Base-by-base conservation (phyloP, 1,140 invertebrate genomes). In the Megalopta genalis region DNA sequence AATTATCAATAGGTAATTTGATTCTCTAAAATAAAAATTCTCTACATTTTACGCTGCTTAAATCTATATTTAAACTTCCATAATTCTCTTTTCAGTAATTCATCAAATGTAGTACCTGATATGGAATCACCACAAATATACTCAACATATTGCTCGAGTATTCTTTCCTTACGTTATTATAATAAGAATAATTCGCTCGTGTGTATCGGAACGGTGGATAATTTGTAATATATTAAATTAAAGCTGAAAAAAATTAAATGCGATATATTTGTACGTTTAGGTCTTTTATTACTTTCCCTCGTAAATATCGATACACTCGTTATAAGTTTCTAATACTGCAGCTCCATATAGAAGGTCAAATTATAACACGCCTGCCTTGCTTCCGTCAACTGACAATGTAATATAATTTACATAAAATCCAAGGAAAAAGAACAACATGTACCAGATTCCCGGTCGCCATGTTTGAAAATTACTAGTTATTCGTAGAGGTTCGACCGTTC, bases 121-220 rank as follows among this genome's bases (percentile, higher is more conserved):
- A 65, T 42, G 39, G 87, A 90, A 42, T 88, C 79, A 70, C 87
- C 90, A 70, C 91, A 92, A 87, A 82, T 87, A 71, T 92, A 87
- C 79, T 80, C 89, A 75, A 92, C 92, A 76, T 90, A 78, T 87
- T 92, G 92, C 84, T 91, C 91, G 87, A 92, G 91, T 73, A 91
- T 93, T 65, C 83, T 93, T 42, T 92, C 92, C 21, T 81, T 93
- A 72, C 87, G 88, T 79, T 93, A 92, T 80, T 91, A 92, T 39
- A 86, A 86, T 49, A 92, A 92, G 82, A 92, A 90, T 67, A 92
- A 86, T 87, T 92, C 92, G 52, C 88, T 91, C 12, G 87, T 93
- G 62, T 93, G 92, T 82, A 92, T 93, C 23, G 92, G 92, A 27
- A 91, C 91, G 10, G 84, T 86, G 37, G 90, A 88, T 78, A 69